Conservation (phyloP, 1,140 invertebrate genomes). For the Drosophila tropicalis region DNA sequence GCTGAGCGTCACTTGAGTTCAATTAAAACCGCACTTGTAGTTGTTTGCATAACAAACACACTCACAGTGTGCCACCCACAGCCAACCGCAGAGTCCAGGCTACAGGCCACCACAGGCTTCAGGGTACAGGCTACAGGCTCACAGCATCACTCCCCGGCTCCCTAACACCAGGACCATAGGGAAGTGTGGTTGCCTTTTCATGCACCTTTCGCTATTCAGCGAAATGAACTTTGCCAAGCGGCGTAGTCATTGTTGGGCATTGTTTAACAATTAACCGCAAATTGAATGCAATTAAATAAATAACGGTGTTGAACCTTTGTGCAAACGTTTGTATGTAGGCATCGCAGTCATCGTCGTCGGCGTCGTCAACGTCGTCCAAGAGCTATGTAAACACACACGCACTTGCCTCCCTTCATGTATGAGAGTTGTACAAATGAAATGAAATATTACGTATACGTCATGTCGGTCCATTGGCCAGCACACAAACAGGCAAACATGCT, state of each 20-base stretch:
- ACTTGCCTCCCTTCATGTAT: conserved; percentile 11
- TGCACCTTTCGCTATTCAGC: conserved; percentile 25
- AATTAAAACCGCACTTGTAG: conserved; percentile 77
- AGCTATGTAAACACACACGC: conserved; percentile 41
- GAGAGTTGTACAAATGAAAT: conserved; percentile 69
- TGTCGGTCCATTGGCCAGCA: conserved; percentile 68
- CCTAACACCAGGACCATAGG: neutral
- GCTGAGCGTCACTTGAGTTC: conserved; percentile 69
- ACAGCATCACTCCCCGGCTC: neutral
- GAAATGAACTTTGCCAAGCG: conserved; percentile 34
- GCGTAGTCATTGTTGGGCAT: conserved; percentile 55
- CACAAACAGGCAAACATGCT: conserved; percentile 34
- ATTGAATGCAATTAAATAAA: conserved; percentile 82
- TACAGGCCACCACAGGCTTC: neutral
- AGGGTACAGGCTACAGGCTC: neutral
- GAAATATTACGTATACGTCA: conserved; percentile 80
- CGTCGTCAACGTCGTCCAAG: conserved; percentile 37
- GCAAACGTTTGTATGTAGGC: conserved; percentile 69
- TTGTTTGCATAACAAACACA: conserved; percentile 75
- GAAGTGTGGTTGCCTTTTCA: neutral
- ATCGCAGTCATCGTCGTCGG: conserved; percentile 28
- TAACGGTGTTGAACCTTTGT: conserved; percentile 78
- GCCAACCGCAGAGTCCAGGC: conserved; percentile 15
- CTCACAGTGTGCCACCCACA: conserved; percentile 15
- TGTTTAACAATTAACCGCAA: conserved; percentile 81